Conservation (phyloP, 2,888 invertebrate genomes). For the Caenorhabditis imperialis region DNA sequence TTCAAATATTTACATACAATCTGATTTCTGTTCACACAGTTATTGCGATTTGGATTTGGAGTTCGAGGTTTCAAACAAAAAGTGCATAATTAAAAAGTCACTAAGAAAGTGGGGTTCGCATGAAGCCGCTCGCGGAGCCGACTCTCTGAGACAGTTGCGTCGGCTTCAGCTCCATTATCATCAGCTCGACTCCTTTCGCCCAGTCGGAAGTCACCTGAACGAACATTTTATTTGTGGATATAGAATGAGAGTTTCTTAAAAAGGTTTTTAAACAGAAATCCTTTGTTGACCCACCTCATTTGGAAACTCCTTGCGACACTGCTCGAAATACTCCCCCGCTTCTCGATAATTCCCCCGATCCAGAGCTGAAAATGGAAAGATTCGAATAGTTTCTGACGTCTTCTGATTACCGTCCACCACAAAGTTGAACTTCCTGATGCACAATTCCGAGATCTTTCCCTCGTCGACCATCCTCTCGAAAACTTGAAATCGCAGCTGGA, state of each 20-base stretch:
- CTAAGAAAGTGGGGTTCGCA: too few species aligned
- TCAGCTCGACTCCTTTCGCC: too few species aligned
- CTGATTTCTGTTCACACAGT: too few species aligned
- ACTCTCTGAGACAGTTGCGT: too few species aligned
- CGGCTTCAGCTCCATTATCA: too few species aligned
- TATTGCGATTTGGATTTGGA: too few species aligned
- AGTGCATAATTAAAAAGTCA: too few species aligned
- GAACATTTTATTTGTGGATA: background rate
- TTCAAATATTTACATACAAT: too few species aligned
- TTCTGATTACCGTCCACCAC: slow-evolving; percentile 69
- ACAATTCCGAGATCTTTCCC: slow-evolving; percentile 55
- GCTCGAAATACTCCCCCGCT: slow-evolving; percentile 48
- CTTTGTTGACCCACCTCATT: slow-evolving; percentile 13
- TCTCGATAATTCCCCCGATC: slow-evolving; percentile 70
- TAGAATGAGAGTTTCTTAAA: slow-evolving; percentile 2
- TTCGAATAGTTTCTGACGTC: background rate
- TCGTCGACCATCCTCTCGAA: slow-evolving; percentile 57
- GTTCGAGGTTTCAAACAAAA: too few species aligned
- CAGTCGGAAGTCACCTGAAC: too few species aligned
- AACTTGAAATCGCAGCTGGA: slow-evolving; percentile 64
- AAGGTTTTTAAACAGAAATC: slow-evolving; percentile 1
- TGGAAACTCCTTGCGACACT: slow-evolving; percentile 5
- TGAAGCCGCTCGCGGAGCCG: too few species aligned
- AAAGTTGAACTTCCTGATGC: slow-evolving; percentile 71
- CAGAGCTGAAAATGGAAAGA: slow-evolving; percentile 62